Conservation (phyloP, 2,113 vertebrate species). For the Sterrhoptilus dennistouni region DNA sequence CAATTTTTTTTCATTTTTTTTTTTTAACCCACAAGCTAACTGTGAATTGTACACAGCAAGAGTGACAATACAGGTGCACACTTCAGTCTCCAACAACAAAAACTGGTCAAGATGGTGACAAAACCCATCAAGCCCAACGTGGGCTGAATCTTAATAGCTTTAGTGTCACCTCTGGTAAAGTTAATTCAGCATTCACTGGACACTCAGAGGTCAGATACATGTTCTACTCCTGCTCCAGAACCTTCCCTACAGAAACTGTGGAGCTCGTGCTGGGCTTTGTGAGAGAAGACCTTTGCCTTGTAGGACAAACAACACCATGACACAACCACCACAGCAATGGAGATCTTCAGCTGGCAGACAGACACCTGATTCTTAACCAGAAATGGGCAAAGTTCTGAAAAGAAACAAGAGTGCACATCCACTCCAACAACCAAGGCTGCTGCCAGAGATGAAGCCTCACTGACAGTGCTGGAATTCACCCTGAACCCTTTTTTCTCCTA, state of each 20-base stretch:
- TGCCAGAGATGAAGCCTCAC: not conserved
- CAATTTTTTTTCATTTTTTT: not conserved
- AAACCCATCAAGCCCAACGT: not conserved
- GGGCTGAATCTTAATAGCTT: not conserved
- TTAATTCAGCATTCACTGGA: not conserved
- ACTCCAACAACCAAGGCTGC: not conserved
- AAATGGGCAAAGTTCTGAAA: not conserved
- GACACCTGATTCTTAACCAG: not conserved
- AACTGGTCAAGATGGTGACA: not conserved
- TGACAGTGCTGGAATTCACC: not conserved
- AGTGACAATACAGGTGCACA: not conserved
- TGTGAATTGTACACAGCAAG: not conserved
- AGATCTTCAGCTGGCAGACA: not conserved
- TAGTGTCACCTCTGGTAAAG: not conserved
- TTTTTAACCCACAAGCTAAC: not conserved
- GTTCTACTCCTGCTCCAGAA: not conserved
- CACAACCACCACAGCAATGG: not conserved
- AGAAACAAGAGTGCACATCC: not conserved
- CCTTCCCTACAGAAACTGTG: not conserved
- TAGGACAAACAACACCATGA: not conserved
- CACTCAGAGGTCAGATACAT: not conserved
- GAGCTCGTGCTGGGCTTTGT: not conserved
- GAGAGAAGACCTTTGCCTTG: not conserved
- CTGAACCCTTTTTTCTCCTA: not conserved
- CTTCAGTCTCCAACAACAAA: not conserved